Conservation (phyloP, 2,797 vertebrate species). For the Acipenser oxyrinchus region DNA sequence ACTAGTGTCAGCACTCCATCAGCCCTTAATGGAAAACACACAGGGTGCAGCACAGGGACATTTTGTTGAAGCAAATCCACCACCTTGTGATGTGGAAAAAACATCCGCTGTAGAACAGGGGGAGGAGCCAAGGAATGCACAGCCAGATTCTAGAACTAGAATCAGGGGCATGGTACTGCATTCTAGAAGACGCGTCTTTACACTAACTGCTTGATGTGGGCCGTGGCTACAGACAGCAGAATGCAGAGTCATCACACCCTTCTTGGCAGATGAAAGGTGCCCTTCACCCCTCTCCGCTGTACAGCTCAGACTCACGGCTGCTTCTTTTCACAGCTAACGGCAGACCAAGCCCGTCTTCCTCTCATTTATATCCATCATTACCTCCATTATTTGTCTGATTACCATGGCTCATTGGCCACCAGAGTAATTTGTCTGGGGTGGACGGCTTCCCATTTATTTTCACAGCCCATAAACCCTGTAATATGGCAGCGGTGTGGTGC, state of each 20-base stretch:
- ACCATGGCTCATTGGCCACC: neutral
- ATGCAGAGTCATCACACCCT: constrained; percentile 11
- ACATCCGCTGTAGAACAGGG: too few relatives aligned
- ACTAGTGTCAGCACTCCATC: too few relatives aligned
- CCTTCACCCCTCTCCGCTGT: neutral
- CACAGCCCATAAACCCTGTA: constrained; percentile 25
- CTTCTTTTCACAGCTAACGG: too few relatives aligned
- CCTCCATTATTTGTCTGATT: neutral
- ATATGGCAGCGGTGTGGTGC: constrained; percentile 36
- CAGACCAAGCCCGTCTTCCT: neutral
- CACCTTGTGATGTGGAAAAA: too few relatives aligned
- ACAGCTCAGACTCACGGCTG: too few relatives aligned
- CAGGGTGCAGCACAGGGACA: too few relatives aligned
- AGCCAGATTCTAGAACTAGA: too few relatives aligned
- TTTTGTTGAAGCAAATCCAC: too few relatives aligned
- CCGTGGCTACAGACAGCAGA: too few relatives aligned
- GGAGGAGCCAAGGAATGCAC: neutral
- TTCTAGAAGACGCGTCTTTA: constrained; percentile 11
- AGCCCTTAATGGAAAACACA: too few relatives aligned
- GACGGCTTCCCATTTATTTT: neutral
- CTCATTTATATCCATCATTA: constrained; percentile 2
- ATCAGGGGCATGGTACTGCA: neutral
- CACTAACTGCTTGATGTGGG: too few relatives aligned
- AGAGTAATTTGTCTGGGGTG: neutral
- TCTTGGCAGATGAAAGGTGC: constrained; percentile 33